Percentiles rank a stretch among this genome's conserved stretches.
Evolutionary conservation across 1,140 invertebrate genomes (phyloP).

Genomic region (Fopius arisanus): DNA sequence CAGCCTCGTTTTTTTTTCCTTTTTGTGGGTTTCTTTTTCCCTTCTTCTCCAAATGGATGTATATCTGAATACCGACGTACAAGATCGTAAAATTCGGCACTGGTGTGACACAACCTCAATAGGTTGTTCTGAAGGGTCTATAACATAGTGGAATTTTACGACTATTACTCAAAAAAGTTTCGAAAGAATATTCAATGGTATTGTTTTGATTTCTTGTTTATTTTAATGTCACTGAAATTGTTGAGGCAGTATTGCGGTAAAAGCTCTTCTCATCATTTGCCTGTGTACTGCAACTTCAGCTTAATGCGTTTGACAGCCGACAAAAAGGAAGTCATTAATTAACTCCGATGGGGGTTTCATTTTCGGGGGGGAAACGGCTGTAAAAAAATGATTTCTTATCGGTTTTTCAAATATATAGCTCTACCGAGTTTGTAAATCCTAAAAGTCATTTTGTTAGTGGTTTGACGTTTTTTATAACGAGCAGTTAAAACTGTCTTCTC

Average conservation of each 20-base stretch:
- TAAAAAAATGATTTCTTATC: constrained; percentile 12
- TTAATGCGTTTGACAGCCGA: neutral
- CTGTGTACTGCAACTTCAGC: neutral
- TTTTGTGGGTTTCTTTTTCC: neutral
- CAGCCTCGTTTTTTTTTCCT: neutral
- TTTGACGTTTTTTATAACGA: neutral
- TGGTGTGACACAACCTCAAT: constrained; percentile 22
- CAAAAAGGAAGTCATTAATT: constrained; percentile 25
- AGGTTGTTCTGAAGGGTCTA: constrained; percentile 1
- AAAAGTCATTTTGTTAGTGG: neutral
- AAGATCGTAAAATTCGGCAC: constrained; percentile 30
- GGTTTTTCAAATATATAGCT: neutral
- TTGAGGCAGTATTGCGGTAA: neutral
- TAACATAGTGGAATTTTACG: neutral
- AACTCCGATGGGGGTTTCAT: neutral
- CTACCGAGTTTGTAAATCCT: neutral
- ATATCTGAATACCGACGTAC: constrained; percentile 9
- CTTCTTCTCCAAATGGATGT: neutral
- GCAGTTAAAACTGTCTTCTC: neutral
- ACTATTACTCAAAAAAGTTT: neutral
- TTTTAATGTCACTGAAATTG: neutral
- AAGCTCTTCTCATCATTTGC: neutral
- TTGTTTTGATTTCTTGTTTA: neutral
- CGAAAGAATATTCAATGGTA: neutral
- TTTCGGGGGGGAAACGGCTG: neutral